Base-by-base conservation (phyloP, 2,797 vertebrate genomes). In the Anguilla obscura region DNA sequence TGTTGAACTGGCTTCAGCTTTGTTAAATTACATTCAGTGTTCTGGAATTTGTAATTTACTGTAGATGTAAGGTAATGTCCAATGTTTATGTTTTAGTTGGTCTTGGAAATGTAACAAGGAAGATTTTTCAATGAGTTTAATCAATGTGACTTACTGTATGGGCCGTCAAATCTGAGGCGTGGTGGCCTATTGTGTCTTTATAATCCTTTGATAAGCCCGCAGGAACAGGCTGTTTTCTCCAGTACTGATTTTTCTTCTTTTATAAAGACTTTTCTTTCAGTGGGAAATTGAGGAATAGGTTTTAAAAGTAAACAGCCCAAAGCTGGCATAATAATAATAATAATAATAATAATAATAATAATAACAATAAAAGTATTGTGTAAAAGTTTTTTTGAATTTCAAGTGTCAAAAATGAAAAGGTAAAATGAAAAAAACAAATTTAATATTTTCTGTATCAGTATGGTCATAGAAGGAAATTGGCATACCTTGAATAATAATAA, bases 1-100 rank as follows among this genome's bases (percentile, higher is more conserved):
- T 52, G 1, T 8, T n/a, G 45, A 79, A 76, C 45, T 86, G 86
- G 86, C 86, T 88, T 71, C 87, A 63, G 87, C 87, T 88, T 66
- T 84, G 50, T 84, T 85, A 58, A 85, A 85, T 85, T 85, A 7
- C 52, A 85, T 36, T 33, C 33, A 69, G 40, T 86, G 40, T 66
- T 14, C 40, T 40, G 24, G 21, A 66, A 71, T 69, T 69, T 12
- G 58, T 24, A 66, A 48, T n/a, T n/a, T n/a, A 86, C 36, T 40
- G 36, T 40, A 52, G 40, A 8, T 86, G 12, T 69, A 71, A 48
- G 85, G 27, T 69, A 86, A 84, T 8, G 6, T 84, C n/a, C 2
- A 56, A 14, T n/a, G 74, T 36, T 40, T 79, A 16, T 52, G 5
- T 14, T 54, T 84, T 84, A 54, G 82, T 27, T 27, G 40, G 14